These are phyloP conservation scores for Montipora capitata DNA, from an alignment of 92 coral and sea anemone species.

Conservation along the genomic window DNA sequence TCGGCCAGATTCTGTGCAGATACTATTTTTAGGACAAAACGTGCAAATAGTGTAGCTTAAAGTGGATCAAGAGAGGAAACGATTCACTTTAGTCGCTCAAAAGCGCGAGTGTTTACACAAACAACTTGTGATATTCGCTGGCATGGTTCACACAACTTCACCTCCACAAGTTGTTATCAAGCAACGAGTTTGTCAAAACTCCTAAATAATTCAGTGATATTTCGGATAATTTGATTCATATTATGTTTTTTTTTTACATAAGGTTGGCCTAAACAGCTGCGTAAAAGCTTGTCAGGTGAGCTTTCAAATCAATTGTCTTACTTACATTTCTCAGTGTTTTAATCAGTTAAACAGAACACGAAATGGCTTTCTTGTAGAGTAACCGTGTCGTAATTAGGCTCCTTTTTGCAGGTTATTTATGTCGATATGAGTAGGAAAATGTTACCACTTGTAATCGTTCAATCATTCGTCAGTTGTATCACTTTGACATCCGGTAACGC, in stretches of 20 bases:
- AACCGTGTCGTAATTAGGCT: background rate
- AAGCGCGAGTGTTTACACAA: no score
- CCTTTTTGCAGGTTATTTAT: slow-evolving; percentile 30
- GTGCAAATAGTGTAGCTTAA: no score
- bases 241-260: background rate
- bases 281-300: slow-evolving; percentile 50
- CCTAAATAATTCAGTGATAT: slow-evolving; percentile 10
- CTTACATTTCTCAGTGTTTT: no score
- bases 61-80: no score
- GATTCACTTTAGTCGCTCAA: no score
- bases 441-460: background rate
- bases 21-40: no score
- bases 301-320: slow-evolving; percentile 1
- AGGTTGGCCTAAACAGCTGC: slow-evolving; percentile 45
- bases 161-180: background rate
- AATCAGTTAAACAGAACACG: background rate
- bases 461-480: slow-evolving; percentile 7
- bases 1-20: no score
- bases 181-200: slow-evolving; percentile 5
- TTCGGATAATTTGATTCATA: background rate
- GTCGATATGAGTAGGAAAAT: background rate
- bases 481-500: background rate
- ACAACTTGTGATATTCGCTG: no score
- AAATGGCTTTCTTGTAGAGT: background rate
- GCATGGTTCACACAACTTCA: background rate